phyloP scores from a whole-genome alignment of 2,888 invertebrate species.

The Machimus atricapillus region DNA sequence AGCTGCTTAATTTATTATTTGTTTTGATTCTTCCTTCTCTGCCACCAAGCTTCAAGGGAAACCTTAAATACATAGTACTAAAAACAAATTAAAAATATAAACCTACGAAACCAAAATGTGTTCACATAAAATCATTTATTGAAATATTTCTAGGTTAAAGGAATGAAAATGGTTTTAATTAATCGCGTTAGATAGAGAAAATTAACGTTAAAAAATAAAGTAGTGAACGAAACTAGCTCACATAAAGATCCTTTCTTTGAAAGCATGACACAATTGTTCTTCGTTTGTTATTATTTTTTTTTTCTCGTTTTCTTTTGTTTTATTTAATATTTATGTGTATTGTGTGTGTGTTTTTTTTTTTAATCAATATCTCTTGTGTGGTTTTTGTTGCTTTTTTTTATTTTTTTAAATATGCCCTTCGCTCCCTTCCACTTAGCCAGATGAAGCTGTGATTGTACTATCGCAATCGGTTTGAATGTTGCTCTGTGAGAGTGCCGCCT shows the following conservation, averaged over 20 bases:
- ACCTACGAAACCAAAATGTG: not conserved
- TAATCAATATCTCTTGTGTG: conserved; percentile 5
- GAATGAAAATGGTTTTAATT: not conserved
- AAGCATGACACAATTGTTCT: conserved; percentile 22
- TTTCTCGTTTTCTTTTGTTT: not conserved
- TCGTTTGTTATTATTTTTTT: not conserved
- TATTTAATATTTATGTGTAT: not conserved
- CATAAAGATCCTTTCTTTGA: not conserved
- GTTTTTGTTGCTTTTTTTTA: not conserved
- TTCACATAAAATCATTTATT: not conserved
- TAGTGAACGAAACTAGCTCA: not conserved
- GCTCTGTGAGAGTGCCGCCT: conserved; percentile 65
- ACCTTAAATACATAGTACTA: not conserved
- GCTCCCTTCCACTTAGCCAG: conserved; percentile 64
- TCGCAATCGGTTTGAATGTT: conserved; percentile 64
- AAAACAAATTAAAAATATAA: not conserved
- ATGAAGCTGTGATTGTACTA: conserved; percentile 68
- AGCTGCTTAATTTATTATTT: conserved; percentile 26
- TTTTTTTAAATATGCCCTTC: not conserved
- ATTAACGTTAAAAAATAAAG: not conserved
- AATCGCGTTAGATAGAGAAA: not conserved
- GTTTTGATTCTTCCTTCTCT: conserved; percentile 15
- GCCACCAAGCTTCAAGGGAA: not conserved
- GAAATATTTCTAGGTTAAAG: not conserved
- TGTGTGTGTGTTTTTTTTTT: not conserved